Base-by-base conservation (phyloP, 1,140 invertebrate genomes). In the Drosophila persimilis region DNA sequence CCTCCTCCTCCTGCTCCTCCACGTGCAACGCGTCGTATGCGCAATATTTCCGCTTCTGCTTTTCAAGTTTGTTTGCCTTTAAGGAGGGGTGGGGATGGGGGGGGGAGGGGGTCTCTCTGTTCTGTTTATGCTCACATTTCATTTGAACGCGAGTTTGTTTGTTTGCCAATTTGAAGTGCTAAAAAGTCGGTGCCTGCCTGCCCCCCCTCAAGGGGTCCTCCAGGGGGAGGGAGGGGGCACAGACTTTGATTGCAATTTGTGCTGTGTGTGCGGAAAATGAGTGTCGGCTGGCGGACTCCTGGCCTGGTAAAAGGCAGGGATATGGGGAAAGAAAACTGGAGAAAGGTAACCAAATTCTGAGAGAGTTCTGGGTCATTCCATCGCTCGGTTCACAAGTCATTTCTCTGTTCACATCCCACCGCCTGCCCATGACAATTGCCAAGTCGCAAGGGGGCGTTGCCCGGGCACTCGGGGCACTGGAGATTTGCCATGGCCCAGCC, bases 91-190 rank as follows among this genome's bases (percentile, higher is more conserved):
- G 1, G 17, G 17, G 20, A 20, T n/a, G n/a, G 20, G 20, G 20
- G 53, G 20, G 1, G 17, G 6, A 11, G 17, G 17, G 17, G 0
- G 0, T 17, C 17, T 17, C 17, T 39, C 35, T 11, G 35, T 4
- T 5, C 5, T 86, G 78, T 86, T 86, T 88, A 86, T 86, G 65
- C 81, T 86, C 80, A 84, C 80, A 84, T 84, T 84, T 84, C 81
- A 86, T 86, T 86, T 83, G 71, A 86, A 86, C 83, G 83, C 81
- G 83, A 81, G 81, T 74, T 75, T 86, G 81, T 86, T 86, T 86
- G 81, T 75, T 86, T 81, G 74, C 83, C 81, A 86, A 86, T 88
- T 86, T 86, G 74, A 73, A 80, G 80, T 85, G 80, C 67, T 69
- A 73, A 73, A 85, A 77, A 66, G 80, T 56, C 48, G 43, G 54